Conservation (phyloP, 2,113 vertebrate genomes). For the Tringa solitaria region DNA sequence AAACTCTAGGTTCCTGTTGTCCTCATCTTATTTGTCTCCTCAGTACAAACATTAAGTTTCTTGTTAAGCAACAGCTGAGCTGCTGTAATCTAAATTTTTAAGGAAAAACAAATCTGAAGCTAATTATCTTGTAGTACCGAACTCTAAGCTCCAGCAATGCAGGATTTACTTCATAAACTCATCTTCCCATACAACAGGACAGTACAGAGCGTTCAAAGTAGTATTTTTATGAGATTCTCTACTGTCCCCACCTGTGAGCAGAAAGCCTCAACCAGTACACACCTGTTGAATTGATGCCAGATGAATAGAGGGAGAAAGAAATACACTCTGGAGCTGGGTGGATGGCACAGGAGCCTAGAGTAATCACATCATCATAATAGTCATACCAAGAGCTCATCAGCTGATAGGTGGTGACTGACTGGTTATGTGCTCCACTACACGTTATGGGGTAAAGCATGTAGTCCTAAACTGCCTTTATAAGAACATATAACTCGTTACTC, state of each 20-base stretch:
- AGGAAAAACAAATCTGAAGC: neutral
- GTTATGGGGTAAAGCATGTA: neutral
- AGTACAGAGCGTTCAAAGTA: neutral
- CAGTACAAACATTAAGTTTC: neutral
- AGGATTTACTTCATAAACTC: neutral
- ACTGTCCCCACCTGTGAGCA: neutral
- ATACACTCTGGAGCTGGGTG: neutral
- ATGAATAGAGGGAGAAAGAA: neutral
- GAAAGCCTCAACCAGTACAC: neutral
- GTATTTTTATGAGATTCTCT: neutral
- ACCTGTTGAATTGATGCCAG: neutral
- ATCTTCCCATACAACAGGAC: neutral
- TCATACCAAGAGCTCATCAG: neutral
- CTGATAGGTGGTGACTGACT: neutral
- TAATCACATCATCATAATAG: neutral
- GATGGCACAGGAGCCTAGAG: neutral
- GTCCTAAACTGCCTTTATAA: neutral
- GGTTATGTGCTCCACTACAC: neutral
- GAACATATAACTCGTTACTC: neutral
- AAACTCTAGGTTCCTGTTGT: neutral
- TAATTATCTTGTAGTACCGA: neutral
- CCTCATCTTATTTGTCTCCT: neutral
- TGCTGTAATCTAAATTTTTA: neutral
- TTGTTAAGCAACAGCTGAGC: neutral
- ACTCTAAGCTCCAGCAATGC: neutral